Base-by-base conservation (phyloP, 35 echinoderm and acorn worm genomes). In the Apostichopus japonicus region DNA sequence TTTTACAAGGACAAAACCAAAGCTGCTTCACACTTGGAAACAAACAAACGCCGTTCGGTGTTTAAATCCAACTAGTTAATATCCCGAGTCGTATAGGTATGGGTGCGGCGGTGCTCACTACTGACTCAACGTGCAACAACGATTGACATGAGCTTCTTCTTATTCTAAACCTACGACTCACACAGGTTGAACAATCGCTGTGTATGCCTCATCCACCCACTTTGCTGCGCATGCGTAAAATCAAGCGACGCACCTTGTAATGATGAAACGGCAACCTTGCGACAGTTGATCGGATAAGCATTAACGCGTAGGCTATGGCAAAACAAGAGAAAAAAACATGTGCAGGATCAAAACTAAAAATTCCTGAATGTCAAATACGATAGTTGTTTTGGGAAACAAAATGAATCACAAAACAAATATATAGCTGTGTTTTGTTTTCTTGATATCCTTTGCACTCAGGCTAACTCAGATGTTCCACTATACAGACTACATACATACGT, bases 31-130 rank as follows among this genome's bases (percentile, higher is more conserved):
- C 55, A 61, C 15, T 84, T 16, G 8, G 21, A 86, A 71, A 27
- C 72, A 23, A 19, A 80, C 79, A 77, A 44, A 86, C 91, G 27
- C 23, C 23, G 25, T 53, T 72, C 82, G 63, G 23, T 11, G 63
- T 22, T 76, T 88, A 78, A 72, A 55, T 93, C 82, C 92, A 51
- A 79, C 79, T 44, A 44, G 33, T 61, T 56, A 24, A 24, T 76
- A 53, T 65, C 24, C 15, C 19, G 16, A 88, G 23, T 23, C 21
- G 7, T 19, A 23, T 27, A 70, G 16, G 23, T 62, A 67, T 80
- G 92, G 81, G 84, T 70, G 92, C 80, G 92, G 65, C 72, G 33
- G 33, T 44, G 83, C 83, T 77, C 61, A 87, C 51, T 65, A 87
- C 92, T 88, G 63, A 77, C 56, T 71, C 73, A 93, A 52, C 58